A percentile compares a stretch with the other conserved stretches of the same genome.
These are phyloP conservation scores for Corvus cornix DNA, from an alignment of 2,113 vertebrate genomes.

Conservation along the genomic window DNA sequence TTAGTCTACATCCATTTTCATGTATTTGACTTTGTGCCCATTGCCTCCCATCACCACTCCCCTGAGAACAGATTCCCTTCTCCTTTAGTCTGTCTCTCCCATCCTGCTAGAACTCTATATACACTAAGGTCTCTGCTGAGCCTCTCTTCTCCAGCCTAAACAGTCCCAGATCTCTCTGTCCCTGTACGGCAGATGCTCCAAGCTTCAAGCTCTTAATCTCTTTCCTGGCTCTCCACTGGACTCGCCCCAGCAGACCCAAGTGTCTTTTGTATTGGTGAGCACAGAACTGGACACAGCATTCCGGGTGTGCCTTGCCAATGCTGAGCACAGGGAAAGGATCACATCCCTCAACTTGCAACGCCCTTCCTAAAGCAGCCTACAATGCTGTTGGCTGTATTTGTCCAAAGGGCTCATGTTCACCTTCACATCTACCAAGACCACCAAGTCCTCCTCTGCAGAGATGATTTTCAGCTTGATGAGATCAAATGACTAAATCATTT, in stretches of 20 bases:
- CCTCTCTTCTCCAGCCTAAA: neutral
- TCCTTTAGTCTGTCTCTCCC: neutral
- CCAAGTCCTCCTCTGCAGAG: neutral
- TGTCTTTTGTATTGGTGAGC: neutral
- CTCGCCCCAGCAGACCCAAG: neutral
- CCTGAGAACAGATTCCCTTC: neutral
- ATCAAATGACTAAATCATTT: neutral
- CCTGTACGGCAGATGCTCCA: neutral
- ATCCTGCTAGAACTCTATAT: neutral
- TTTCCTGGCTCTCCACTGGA: neutral
- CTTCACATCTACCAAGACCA: neutral
- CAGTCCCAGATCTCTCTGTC: neutral
- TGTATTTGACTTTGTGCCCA: neutral
- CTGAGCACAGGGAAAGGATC: neutral
- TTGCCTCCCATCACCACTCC: neutral
- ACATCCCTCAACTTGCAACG: rapidly evolving
- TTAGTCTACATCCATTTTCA: neutral
- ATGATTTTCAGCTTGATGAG: neutral
- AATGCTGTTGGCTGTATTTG: neutral
- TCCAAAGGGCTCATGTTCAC: neutral
- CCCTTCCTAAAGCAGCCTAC: neutral
- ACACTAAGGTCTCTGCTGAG: too few relatives aligned
- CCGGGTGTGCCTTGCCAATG: neutral
- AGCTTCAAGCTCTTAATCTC: neutral
- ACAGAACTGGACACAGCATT: neutral